phyloP scores from a whole-genome alignment of 2,797 vertebrate genomes.

The Hozukius guyotensis region DNA sequence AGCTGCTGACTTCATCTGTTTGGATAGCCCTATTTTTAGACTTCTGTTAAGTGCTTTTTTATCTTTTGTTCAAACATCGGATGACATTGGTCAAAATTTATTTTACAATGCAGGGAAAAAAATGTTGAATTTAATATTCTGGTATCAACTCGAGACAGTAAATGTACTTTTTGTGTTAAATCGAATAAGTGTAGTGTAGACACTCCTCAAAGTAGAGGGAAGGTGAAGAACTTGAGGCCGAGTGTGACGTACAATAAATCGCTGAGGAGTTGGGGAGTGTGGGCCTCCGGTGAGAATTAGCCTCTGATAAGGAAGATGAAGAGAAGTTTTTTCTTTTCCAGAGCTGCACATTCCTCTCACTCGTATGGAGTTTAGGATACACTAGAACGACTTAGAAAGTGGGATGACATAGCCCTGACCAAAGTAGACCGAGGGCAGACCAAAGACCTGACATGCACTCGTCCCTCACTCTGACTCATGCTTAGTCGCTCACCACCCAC shows the following conservation, averaged over 20 bases:
- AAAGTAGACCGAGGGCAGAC: constrained; percentile 65
- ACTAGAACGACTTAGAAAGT: constrained; percentile 53
- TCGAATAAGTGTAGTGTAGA: constrained; percentile 21
- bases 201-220: constrained; percentile 18
- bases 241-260: constrained; percentile 37
- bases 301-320: constrained; percentile 53
- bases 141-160: constrained; percentile 1
- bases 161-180: constrained; percentile 27
- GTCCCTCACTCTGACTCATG: constrained; percentile 79
- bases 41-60: constrained; percentile 42
- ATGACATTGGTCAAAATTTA: constrained; percentile 33
- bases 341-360: constrained; percentile 31
- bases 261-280: constrained; percentile 34
- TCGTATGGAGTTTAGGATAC: constrained; percentile 16
- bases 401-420: constrained; percentile 56
- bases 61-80: constrained; percentile 53
- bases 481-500: constrained; percentile 78
- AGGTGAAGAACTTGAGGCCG: background rate
- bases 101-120: constrained; percentile 13
- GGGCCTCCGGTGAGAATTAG: constrained; percentile 55
- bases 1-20: constrained; percentile 51
- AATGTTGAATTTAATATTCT: background rate
- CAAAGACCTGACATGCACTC: constrained; percentile 80
- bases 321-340: constrained; percentile 26
- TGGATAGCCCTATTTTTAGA: constrained; percentile 55